Base-by-base conservation (phyloP, 1,140 invertebrate species). In the Macrobrachium rosenbergii region DNA sequence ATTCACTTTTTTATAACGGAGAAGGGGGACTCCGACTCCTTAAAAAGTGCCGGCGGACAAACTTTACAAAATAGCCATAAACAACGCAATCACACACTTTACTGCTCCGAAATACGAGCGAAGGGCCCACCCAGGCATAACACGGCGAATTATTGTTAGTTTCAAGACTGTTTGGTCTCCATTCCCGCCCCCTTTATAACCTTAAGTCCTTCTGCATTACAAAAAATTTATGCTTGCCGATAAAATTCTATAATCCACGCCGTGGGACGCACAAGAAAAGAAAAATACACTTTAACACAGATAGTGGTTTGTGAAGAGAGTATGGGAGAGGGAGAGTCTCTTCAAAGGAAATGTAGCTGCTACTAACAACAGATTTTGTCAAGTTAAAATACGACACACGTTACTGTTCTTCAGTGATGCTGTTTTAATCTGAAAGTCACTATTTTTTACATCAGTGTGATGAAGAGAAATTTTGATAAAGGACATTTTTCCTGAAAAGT, bases 31-130 rank as follows among this genome's bases (percentile, higher is more conserved):
- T 81, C 79, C 37, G 45, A 67, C 79, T 67, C 79, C 79, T 67
- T 81, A 81, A 81, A 67, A 45, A 81, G 16, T 67, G 79, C 63
- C 37, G 21, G 79, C 60, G 79, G 63, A 81, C 79, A 81, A 81
- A 81, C 28, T 81, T 81, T 81, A 81, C 79, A 81, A 81, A 81
- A 81, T 81, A 81, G 79, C 79, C 79, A 81, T 81, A 81, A 81
- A 81, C 79, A 81, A 81, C 79, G 62, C 79, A 81, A 81, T 81
- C 79, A 81, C 45, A 81, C 79, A 81, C 59, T 81, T 81, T 81
- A 81, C 23, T 67, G 79, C 79, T 45, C 79, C 45, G 62, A 81
- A 81, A 81, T 81, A 81, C 64, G 63, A 81, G 63, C 60, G 79
- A n/a, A 81, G 17, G 0, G 62, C 37, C 62, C 79, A 81, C 28